Evolutionary conservation across 2,113 vertebrate genomes (phyloP).

Genomic region (Zosterops borbonicus): DNA sequence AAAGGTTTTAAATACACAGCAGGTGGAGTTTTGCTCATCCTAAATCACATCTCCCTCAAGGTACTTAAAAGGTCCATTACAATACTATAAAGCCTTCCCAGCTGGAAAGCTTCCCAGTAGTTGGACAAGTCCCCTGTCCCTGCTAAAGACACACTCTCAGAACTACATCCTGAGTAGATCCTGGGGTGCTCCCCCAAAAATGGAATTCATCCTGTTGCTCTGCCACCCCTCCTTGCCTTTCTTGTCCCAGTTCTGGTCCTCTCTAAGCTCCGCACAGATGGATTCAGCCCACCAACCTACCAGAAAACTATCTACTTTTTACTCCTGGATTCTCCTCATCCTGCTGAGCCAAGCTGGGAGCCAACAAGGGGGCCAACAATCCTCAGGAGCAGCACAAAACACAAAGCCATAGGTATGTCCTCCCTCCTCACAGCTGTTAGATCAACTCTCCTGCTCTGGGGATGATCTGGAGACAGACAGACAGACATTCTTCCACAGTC

Average conservation of each 20-base stretch:
- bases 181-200: not conserved
- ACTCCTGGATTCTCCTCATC: not conserved
- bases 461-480: not conserved
- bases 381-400: not conserved
- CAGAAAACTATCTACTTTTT: not conserved
- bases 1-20: fast-evolving
- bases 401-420: not conserved
- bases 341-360: not conserved
- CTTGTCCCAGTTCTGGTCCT: not conserved
- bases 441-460: not conserved
- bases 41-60: not conserved
- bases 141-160: not conserved
- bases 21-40: not conserved
- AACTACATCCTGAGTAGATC: not conserved
- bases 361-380: not conserved
- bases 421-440: not conserved
- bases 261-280: not conserved
- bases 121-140: not conserved
- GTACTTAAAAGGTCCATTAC: not conserved
- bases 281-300: not conserved
- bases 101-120: not conserved
- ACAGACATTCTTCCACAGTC: not conserved
- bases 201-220: not conserved
- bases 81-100: not conserved
- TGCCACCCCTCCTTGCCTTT: not conserved